Conservation (phyloP, 2,888 invertebrate genomes). For the Drosophila sordidapex region DNA sequence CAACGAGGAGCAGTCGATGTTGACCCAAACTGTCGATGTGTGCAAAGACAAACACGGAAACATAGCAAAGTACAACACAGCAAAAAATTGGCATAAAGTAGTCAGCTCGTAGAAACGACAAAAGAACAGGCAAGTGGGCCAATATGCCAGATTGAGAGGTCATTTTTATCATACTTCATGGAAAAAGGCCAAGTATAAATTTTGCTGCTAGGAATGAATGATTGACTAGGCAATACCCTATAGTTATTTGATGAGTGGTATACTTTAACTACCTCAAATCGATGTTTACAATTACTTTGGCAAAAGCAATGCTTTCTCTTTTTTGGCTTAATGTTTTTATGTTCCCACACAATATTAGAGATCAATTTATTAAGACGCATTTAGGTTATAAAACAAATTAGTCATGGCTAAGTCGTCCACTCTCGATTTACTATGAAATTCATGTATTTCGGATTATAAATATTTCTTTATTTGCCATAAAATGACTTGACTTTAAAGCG, state of each 20-base stretch:
- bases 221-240: conserved; percentile 33
- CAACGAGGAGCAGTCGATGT: conserved; percentile 29
- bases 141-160: conserved; percentile 48
- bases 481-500: neutral
- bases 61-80: conserved; percentile 16
- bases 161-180: conserved; percentile 38
- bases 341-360: neutral
- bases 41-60: conserved; percentile 47
- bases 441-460: neutral
- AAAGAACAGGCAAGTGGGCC: conserved; percentile 45
- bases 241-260: neutral
- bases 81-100: conserved; percentile 47
- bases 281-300: neutral
- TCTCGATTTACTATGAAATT: neutral
- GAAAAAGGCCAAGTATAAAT: conserved; percentile 25
- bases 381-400: neutral
- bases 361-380: neutral
- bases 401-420: neutral
- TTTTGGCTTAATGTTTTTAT: neutral
- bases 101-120: conserved; percentile 61
- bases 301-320: neutral
- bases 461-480: neutral
- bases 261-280: neutral
- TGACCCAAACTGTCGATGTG: conserved; percentile 50
- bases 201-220: neutral